Evolutionary conservation across 2,113 vertebrate species (phyloP), one percentile per base, ranked within the genome.

Genomic region (Eurystomus gularis): DNA sequence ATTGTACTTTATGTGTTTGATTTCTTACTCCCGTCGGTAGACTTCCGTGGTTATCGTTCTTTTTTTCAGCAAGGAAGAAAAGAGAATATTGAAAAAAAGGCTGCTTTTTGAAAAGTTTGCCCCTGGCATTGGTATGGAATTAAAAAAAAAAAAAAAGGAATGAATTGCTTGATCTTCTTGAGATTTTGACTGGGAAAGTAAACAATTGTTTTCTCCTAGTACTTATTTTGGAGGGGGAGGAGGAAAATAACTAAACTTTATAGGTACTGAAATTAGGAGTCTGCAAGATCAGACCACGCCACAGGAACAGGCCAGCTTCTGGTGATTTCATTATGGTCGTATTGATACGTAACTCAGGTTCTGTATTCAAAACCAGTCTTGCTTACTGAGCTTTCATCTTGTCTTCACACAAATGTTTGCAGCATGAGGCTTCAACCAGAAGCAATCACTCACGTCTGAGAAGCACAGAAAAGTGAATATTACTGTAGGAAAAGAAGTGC

Each of bases 341-440:
- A 42, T 85, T 95, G 52, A 35, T 95, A 88, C 49, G 62, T 92
- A 94, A 60, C 83, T 65, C 78, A 58, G 66, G 93, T 94, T 79
- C 76, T 60, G 35, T 82, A 39, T 86, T 95, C 92, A 82, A 52
- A 75, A 86, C 2, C 62, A 84, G 54, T 86, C 35, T 78, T 91
- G 72, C 71, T 92, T 89, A 29, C 58, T 95, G 89, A 82, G 92
- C 72, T 93, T 95, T 97, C 90, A 78, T 92, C 60, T 93, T 57
- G 68, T 92, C 79, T 86, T 71, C 90, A 54, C 91, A 55, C 24
- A 54, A 72, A 64, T 80, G 64, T 97, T 95, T 94, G 57, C 58
- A 62, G 23, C 76, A 2, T 78, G 71, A 85, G 51, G 46, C 75
- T 96, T 87, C 72, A 75, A 73, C 46, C 21, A 80, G 58, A 62